Evolutionary conservation across 2,888 invertebrate genomes (phyloP).

Genomic region (Protonemura montana): DNA sequence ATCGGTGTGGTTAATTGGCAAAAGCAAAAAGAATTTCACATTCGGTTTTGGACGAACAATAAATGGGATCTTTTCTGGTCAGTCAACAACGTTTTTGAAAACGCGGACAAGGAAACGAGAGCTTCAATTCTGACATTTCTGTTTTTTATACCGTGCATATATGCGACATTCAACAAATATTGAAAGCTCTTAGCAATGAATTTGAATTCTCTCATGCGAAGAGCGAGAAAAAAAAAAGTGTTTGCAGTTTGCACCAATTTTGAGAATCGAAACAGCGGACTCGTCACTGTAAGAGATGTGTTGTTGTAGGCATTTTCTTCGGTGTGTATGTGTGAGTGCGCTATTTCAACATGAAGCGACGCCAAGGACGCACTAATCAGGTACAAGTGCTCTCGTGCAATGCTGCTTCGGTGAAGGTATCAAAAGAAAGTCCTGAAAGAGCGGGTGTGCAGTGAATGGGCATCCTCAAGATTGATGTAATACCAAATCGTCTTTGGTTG

Average conservation of each 20-base stretch:
- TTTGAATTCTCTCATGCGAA: background rate
- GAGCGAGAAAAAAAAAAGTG: background rate
- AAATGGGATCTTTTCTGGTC: too few relatives aligned
- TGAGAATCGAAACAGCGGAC: background rate
- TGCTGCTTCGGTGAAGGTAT: background rate
- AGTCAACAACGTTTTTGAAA: too few relatives aligned
- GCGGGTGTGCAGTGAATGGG: background rate
- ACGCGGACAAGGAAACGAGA: too few relatives aligned
- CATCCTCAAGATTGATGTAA: constrained; percentile 5
- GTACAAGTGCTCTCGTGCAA: background rate
- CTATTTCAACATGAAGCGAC: background rate
- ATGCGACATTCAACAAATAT: too few relatives aligned
- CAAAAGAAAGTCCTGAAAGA: background rate
- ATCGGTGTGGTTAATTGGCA: too few relatives aligned
- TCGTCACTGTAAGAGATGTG: background rate
- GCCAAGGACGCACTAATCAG: background rate
- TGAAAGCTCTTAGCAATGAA: too few relatives aligned
- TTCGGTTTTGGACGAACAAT: too few relatives aligned
- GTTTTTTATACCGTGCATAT: too few relatives aligned
- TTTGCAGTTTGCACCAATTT: background rate
- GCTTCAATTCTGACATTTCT: too few relatives aligned
- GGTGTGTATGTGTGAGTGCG: background rate
- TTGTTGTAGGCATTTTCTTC: background rate
- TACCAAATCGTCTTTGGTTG: background rate
- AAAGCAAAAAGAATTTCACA: too few relatives aligned